These are phyloP conservation scores for Drosophila pseudoananassae DNA, from an alignment of 1,140 invertebrate genomes.

Conservation along the genomic window DNA sequence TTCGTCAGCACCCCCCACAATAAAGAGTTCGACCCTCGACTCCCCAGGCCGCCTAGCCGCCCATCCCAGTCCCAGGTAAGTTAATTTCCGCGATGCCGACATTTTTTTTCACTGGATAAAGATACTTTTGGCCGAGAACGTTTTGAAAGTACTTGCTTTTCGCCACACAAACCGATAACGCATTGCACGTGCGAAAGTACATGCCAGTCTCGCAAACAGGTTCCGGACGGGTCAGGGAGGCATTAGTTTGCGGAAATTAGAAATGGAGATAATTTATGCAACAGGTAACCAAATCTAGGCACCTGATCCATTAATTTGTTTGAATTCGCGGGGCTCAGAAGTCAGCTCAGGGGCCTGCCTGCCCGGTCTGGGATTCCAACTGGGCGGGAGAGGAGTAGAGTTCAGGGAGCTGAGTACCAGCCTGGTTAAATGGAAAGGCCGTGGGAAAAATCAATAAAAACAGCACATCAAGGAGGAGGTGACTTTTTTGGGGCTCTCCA, in stretches of 20 bases:
- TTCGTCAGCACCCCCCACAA: conserved; percentile 18
- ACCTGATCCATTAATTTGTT: not conserved
- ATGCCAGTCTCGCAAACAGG: not conserved
- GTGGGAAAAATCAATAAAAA: conserved; percentile 74
- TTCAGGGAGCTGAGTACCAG: conserved; percentile 19
- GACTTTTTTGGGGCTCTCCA: not conserved
- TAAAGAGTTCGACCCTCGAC: conserved; percentile 1
- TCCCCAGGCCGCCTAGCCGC: not conserved
- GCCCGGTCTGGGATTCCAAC: no score
- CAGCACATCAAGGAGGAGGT: conserved; percentile 23
- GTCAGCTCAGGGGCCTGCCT: no score
- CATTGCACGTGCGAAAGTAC: not conserved
- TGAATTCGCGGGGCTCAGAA: not conserved
- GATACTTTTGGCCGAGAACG: conserved; percentile 1
- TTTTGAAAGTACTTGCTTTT: not conserved
- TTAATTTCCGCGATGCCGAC: not conserved
- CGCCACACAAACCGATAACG: conserved; percentile 9
- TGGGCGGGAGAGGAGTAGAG: conserved; percentile 14
- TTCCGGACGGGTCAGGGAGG: not conserved
- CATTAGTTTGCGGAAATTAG: conserved; percentile 9
- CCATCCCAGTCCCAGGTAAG: conserved; percentile 15
- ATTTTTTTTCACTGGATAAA: not conserved
- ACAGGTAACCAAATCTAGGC: conserved; percentile 20
- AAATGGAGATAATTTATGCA: conserved; percentile 37
- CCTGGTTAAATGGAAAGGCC: conserved; percentile 10